phyloP scores from a whole-genome alignment of 2,797 vertebrate species.

The Craterocephalus amniculus region DNA sequence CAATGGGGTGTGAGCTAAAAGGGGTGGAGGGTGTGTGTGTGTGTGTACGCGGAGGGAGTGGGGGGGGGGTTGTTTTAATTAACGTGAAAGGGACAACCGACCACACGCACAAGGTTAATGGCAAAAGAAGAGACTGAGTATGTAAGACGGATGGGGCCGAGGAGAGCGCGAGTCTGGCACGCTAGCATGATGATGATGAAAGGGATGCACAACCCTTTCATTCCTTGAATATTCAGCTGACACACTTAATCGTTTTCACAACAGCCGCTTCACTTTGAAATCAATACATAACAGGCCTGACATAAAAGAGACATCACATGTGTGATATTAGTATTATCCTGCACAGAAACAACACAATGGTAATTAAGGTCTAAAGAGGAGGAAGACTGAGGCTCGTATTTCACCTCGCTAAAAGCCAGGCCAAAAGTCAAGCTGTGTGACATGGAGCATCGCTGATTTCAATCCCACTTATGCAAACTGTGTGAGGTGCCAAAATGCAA shows the following conservation, averaged over 20 bases:
- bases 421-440: slow-evolving; percentile 40
- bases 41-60: no score
- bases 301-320: slow-evolving; percentile 39
- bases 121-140: slow-evolving; percentile 50
- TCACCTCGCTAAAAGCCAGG: slow-evolving; percentile 19
- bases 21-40: slow-evolving; percentile 9
- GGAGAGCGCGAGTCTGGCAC: slow-evolving; percentile 37
- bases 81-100: slow-evolving; percentile 71
- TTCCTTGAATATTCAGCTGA: slow-evolving; percentile 65
- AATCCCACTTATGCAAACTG: slow-evolving; percentile 39
- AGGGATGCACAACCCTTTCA: slow-evolving; percentile 55
- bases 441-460: slow-evolving; percentile 39
- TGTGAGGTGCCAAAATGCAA: slow-evolving; percentile 35
- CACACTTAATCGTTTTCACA: slow-evolving; percentile 54
- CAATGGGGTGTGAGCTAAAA: slow-evolving; percentile 49
- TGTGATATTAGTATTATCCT: slow-evolving; percentile 15
- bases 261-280: slow-evolving; percentile 49
- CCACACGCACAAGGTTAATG: slow-evolving; percentile 78
- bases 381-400: slow-evolving; percentile 4
- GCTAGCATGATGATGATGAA: slow-evolving; percentile 63
- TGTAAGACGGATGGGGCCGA: slow-evolving; percentile 42
- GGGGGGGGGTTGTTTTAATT: slow-evolving; percentile 72
- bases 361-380: slow-evolving; percentile 26
- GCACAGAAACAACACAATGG: slow-evolving; percentile 14
- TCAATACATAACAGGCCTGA: slow-evolving; percentile 18